phyloP scores from a whole-genome alignment of 2,888 invertebrate species.

The Spialia ferax region DNA sequence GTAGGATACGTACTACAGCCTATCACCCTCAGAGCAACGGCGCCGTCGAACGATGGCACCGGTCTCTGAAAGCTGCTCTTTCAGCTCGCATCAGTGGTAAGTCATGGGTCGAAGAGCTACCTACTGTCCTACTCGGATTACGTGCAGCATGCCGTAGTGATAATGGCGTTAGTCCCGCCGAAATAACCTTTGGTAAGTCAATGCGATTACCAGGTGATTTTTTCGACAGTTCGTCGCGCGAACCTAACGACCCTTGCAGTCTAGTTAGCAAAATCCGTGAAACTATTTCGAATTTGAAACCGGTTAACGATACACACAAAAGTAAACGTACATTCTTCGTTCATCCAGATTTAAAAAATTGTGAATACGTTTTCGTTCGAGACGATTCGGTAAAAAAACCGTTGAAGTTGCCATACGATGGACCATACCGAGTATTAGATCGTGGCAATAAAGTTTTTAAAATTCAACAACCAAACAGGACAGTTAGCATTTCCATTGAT shows the following conservation, averaged over 20 bases:
- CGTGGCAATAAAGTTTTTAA: neutral
- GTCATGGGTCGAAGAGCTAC: conserved; percentile 13
- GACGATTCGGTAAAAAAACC: conserved; percentile 16
- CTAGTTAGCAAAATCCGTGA: neutral
- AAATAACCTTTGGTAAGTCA: neutral
- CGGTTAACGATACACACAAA: neutral
- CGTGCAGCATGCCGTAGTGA: neutral
- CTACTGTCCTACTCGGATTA: neutral
- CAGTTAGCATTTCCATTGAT: conserved; percentile 14
- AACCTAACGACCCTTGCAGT: neutral
- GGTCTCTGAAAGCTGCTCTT: conserved; percentile 4
- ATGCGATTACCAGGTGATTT: conserved; percentile 5
- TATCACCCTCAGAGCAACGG: conserved; percentile 21
- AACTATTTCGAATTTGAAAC: neutral
- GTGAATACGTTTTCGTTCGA: conserved; percentile 17
- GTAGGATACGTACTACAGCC: neutral
- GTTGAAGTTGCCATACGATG: conserved; percentile 19
- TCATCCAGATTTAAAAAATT: neutral
- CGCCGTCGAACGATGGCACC: conserved; percentile 8
- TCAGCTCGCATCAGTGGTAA: neutral
- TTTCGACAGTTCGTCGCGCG: neutral
- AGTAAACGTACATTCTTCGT: neutral
- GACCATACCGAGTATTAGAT: conserved; percentile 8
- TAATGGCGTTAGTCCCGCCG: neutral
- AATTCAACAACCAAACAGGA: conserved; percentile 5